Percentiles rank a stretch among this genome's conserved stretches.
These are phyloP conservation scores for Alloplasta piceator DNA, from an alignment of 2,888 invertebrate species.

Conservation along the genomic window DNA sequence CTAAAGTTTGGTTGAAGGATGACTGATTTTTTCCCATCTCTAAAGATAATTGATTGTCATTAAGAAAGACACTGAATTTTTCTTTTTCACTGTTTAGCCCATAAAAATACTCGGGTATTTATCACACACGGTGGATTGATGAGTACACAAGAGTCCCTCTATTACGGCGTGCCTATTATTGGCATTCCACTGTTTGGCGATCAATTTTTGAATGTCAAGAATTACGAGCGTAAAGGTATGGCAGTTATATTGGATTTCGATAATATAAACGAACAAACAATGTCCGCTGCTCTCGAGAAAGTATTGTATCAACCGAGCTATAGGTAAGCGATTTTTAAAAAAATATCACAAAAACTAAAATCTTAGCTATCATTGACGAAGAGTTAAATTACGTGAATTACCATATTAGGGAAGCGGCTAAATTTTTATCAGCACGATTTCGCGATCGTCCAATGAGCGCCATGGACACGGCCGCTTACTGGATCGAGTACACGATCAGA, in stretches of 20 bases:
- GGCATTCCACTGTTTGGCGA: constrained; percentile 75
- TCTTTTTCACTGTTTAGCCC: constrained; percentile 60
- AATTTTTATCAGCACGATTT: constrained; percentile 71
- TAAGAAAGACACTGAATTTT: not conserved
- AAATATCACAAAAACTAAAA: constrained; percentile 65
- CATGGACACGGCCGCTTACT: constrained; percentile 69
- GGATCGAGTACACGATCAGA: constrained; percentile 72
- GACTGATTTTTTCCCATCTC: not conserved
- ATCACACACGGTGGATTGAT: constrained; percentile 76
- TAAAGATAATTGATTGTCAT: no score
- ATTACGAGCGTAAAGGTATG: constrained; percentile 69
- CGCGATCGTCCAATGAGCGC: constrained; percentile 71
- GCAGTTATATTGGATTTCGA: constrained; percentile 66
- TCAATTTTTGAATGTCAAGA: constrained; percentile 73
- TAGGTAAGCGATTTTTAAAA: constrained; percentile 67
- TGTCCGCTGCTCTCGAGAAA: constrained; percentile 79
- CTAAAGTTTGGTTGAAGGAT: not conserved
- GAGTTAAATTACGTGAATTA: not conserved
- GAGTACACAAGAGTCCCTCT: constrained; percentile 73
- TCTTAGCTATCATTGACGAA: constrained; percentile 71
- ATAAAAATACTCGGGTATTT: constrained; percentile 73
- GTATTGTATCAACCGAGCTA: constrained; percentile 81
- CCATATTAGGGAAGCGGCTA: constrained; percentile 74
- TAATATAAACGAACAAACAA: constrained; percentile 77
- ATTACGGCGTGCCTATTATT: constrained; percentile 73